phyloP scores from a whole-genome alignment of 2,888 invertebrate species.

The Amorpha juglandis region DNA sequence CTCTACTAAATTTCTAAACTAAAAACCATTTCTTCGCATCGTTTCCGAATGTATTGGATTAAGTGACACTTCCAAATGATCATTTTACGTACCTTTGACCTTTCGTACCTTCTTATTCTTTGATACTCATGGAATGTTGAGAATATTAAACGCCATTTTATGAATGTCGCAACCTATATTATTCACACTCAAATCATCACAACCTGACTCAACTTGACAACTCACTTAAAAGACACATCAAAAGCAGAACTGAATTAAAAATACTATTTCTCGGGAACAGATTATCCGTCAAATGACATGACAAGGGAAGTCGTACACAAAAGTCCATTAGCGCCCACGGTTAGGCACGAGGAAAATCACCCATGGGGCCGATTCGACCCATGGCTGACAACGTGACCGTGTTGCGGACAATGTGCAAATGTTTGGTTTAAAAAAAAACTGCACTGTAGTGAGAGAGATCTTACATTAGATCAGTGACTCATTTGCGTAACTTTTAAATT shows the following conservation, averaged over 20 bases:
- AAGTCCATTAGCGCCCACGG: constrained; percentile 23
- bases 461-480: too few species aligned
- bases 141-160: background rate
- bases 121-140: background rate
- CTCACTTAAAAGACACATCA: constrained; percentile 13
- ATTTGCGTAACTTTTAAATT: background rate
- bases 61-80: too few species aligned
- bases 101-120: too few species aligned
- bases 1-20: too few species aligned
- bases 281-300: constrained; percentile 17
- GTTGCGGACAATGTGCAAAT: background rate
- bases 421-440: background rate
- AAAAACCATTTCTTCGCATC: too few species aligned
- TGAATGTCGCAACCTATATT: too few species aligned
- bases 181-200: background rate
- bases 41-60: too few species aligned
- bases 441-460: background rate
- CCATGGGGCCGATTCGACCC: constrained; percentile 22
- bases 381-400: background rate
- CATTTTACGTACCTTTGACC: too few species aligned
- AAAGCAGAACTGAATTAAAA: constrained; percentile 10
- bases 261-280: constrained; percentile 9
- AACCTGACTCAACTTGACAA: background rate
- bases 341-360: constrained; percentile 18
- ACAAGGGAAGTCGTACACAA: constrained; percentile 21